Evolutionary conservation across 2,113 vertebrate species (phyloP).

Genomic region (Elanoides forficatus): DNA sequence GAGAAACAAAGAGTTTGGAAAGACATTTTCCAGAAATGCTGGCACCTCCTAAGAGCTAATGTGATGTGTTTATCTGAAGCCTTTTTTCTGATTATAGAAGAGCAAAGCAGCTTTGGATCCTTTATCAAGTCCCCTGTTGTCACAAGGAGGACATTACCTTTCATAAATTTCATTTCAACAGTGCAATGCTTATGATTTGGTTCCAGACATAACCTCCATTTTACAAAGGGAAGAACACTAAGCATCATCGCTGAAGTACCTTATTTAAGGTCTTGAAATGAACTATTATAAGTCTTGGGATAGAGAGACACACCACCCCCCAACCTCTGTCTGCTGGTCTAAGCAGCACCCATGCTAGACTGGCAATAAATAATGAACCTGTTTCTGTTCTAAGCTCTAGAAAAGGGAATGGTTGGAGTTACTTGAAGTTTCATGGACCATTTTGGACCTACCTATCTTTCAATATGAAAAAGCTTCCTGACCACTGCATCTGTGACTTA

Average conservation of each 20-base stretch:
- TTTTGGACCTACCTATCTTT: neutral
- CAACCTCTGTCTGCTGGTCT: neutral
- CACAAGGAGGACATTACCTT: neutral
- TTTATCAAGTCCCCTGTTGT: neutral
- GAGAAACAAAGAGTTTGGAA: neutral
- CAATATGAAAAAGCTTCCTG: neutral
- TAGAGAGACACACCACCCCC: no score
- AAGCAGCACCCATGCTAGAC: neutral
- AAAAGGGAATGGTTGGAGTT: neutral
- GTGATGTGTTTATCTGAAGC: neutral
- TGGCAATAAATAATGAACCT: neutral
- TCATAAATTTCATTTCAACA: neutral
- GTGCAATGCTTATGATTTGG: neutral
- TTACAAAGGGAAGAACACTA: neutral
- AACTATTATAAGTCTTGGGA: neutral
- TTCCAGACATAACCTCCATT: neutral
- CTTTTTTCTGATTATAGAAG: neutral
- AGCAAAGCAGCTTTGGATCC: neutral
- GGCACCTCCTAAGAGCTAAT: neutral
- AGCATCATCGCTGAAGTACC: neutral
- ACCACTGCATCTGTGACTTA: slow-evolving; percentile 7
- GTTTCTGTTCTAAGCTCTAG: neutral
- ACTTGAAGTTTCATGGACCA: neutral
- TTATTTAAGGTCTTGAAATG: neutral
- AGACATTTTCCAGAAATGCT: neutral